These are phyloP conservation scores for Oithona nana DNA, from an alignment of 2,888 invertebrate genomes.

Conservation along the genomic window DNA sequence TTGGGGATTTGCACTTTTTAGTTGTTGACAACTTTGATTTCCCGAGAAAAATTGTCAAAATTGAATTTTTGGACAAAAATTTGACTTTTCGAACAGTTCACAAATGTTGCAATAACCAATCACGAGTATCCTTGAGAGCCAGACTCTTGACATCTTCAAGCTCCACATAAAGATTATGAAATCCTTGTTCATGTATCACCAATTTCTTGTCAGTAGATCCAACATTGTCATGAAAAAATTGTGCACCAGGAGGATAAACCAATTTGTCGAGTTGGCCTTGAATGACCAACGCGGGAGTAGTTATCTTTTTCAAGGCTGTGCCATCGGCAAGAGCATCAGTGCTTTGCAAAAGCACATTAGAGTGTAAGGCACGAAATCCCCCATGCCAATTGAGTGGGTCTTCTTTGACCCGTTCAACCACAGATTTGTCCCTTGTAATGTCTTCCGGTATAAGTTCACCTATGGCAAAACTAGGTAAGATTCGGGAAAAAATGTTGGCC, in stretches of 20 bases:
- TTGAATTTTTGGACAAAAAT: too few relatives aligned
- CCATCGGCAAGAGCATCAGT: neutral
- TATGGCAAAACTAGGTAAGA: neutral
- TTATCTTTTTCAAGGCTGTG: neutral
- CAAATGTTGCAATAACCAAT: neutral
- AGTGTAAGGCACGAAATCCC: neutral
- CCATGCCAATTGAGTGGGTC: neutral
- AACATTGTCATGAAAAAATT: neutral
- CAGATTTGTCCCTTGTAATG: neutral
- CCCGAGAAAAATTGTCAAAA: too few relatives aligned
- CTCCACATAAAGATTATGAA: constrained; percentile 1
- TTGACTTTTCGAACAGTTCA: too few relatives aligned
- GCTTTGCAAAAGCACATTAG: neutral
- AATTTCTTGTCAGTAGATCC: neutral
- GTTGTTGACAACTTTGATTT: too few relatives aligned
- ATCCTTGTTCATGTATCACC: neutral
- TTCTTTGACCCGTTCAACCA: neutral
- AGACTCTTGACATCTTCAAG: neutral
- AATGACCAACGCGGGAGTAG: neutral
- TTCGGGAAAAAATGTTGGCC: neutral
- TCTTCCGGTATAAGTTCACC: neutral
- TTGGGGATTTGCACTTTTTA: too few relatives aligned
- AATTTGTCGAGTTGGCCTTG: neutral
- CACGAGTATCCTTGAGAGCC: neutral
- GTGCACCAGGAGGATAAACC: neutral